Percentiles rank a stretch among this genome's conserved stretches.
Conservation (phyloP, 2,113 vertebrate species). For the Entomyzon cyanotis region DNA sequence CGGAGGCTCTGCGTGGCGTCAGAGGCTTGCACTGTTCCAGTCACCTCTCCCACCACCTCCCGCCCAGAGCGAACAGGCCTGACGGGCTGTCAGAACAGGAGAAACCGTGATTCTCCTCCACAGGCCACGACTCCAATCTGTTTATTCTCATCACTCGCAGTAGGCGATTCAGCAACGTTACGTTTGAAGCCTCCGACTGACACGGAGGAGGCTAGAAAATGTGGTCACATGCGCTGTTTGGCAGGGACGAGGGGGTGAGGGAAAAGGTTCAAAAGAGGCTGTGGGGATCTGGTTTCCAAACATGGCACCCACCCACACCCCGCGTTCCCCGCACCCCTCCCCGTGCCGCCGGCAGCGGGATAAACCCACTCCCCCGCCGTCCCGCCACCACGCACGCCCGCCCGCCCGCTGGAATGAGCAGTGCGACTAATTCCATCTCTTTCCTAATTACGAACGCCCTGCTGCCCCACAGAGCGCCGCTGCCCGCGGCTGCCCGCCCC, state of each 20-base stretch:
- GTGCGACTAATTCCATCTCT: background rate
- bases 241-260: background rate
- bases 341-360: background rate
- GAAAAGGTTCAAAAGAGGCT: slow-evolving; percentile 37
- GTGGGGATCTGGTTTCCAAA: slow-evolving; percentile 56
- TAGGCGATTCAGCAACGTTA: slow-evolving; percentile 27
- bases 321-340: background rate
- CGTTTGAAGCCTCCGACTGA: slow-evolving; percentile 10
- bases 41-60: background rate
- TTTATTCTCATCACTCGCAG: slow-evolving; percentile 22
- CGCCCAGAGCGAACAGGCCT: slow-evolving; percentile 49
- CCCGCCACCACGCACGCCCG: background rate
- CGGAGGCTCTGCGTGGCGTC: background rate
- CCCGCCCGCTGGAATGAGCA: background rate
- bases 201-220: slow-evolving; percentile 23
- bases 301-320: slow-evolving; percentile 62
- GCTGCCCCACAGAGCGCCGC: background rate
- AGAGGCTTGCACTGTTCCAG: background rate
- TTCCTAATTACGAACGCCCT: background rate
- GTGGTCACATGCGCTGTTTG: slow-evolving; percentile 13
- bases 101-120: slow-evolving; percentile 35
- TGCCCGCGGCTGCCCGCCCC: background rate
- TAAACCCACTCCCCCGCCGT: background rate
- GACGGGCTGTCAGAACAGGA: slow-evolving; percentile 4
- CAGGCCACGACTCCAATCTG: slow-evolving; percentile 55